Evolutionary conservation across 2,888 invertebrate species (phyloP).

Genomic region (Chymomyza amoena): DNA sequence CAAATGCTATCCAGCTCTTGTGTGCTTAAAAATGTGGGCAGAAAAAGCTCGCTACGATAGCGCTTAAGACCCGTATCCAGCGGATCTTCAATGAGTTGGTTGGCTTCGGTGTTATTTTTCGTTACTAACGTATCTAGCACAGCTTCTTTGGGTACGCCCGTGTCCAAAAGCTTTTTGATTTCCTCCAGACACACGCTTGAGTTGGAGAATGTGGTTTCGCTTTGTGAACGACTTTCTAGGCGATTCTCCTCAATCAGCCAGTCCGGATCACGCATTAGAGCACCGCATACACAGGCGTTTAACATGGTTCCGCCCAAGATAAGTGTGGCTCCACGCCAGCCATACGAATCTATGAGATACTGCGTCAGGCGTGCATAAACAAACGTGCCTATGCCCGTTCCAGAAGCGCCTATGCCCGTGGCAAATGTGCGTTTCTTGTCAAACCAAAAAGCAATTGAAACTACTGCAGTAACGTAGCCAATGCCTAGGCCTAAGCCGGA

Average conservation of each 20-base stretch:
- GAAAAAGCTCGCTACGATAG: slow-evolving; percentile 77
- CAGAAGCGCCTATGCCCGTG: slow-evolving; percentile 92
- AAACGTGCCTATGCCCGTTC: slow-evolving; percentile 93
- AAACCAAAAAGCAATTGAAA: slow-evolving; percentile 95
- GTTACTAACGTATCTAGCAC: slow-evolving; percentile 78
- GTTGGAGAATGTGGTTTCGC: slow-evolving; percentile 78
- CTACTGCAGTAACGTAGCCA: slow-evolving; percentile 93
- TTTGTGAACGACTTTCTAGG: slow-evolving; percentile 78
- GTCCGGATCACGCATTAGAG: slow-evolving; percentile 92
- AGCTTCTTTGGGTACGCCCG: slow-evolving; percentile 80
- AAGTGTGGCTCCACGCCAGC: slow-evolving; percentile 91
- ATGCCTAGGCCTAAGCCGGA: slow-evolving; percentile 90
- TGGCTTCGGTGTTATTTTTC: slow-evolving; percentile 78
- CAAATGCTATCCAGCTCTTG: slow-evolving; percentile 75
- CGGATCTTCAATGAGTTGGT: slow-evolving; percentile 77
- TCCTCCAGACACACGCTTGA: slow-evolving; percentile 78
- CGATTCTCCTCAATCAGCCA: slow-evolving; percentile 82
- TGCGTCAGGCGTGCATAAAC: slow-evolving; percentile 92
- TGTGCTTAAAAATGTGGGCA: slow-evolving; percentile 76
- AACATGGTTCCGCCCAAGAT: slow-evolving; percentile 90
- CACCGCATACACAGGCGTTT: slow-evolving; percentile 91
- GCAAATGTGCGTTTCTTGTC: slow-evolving; percentile 92
- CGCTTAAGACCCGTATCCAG: slow-evolving; percentile 68
- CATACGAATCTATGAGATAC: slow-evolving; percentile 85
- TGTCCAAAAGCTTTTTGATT: slow-evolving; percentile 85